Conservation (phyloP, 2,888 invertebrate genomes). For the Sarcophaga subvicina region DNA sequence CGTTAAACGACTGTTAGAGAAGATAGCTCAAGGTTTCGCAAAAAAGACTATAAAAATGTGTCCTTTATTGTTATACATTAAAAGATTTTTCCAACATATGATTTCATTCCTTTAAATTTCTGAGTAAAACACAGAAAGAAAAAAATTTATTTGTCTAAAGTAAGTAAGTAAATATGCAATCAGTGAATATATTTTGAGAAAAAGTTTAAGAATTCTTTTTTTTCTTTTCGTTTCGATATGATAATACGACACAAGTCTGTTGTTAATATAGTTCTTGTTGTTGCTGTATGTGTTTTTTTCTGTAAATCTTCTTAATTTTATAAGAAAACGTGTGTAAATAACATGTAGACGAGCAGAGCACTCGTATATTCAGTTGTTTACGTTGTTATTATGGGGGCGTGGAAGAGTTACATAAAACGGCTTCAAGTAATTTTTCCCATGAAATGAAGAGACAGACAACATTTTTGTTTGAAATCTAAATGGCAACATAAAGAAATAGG, state of each 20-base stretch:
- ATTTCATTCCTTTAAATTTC: conserved; percentile 12
- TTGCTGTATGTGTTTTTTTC: background rate
- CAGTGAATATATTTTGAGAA: conserved; percentile 65
- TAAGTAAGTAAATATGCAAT: conserved; percentile 70
- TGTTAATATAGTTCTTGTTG: conserved; percentile 16
- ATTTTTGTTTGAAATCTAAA: background rate
- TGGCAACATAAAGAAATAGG: background rate
- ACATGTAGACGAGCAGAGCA: conserved; percentile 72
- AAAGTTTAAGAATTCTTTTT: conserved; percentile 9
- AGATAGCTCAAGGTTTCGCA: too few species aligned
- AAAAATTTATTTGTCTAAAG: conserved; percentile 44
- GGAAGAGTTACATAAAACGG: background rate
- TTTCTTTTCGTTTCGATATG: background rate
- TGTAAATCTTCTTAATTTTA: conserved; percentile 75
- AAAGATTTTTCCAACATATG: background rate
- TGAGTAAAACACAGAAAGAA: background rate
- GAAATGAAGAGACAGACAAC: background rate
- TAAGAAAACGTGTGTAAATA: conserved; percentile 79
- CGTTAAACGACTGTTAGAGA: too few species aligned
- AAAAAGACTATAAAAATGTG: too few species aligned
- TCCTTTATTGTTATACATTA: too few species aligned
- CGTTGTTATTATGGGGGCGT: conserved; percentile 10
- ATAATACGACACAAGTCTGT: conserved; percentile 33
- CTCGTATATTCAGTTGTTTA: conserved; percentile 2
- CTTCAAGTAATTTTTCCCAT: background rate